Evolutionary conservation across 2,113 vertebrate genomes (phyloP), one percentile per base, ranked within the genome.

Genomic region (Pelobates fuscus): DNA sequence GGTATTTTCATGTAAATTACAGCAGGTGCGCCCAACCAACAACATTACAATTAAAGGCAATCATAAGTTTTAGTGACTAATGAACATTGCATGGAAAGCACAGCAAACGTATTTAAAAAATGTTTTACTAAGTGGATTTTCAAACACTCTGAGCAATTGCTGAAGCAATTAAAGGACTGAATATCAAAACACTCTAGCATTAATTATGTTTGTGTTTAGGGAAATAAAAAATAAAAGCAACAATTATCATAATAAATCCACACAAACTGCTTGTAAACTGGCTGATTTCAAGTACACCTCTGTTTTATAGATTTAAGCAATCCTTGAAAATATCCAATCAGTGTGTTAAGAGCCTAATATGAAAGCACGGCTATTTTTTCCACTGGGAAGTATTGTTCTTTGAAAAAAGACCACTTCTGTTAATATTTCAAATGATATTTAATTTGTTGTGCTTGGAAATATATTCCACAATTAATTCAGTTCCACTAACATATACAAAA

Each of bases 21-120:
- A 90, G 87, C 89, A 92, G 91, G 90, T 92, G 90, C 87, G 87
- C 69, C 83, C 83, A 89, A 90, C 88, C 87, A 86, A 88, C 90
- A 86, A 82, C 88, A 86, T 87, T 85, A 91, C 89, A 93, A 90
- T 92, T 91, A 92, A 91, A 92, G 87, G 87, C 90, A 92, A 91
- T 91, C 90, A 91, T 89, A 92, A 90, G 87, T 92, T 92, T 91
- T 89, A 91, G 85, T 89, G 86, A 83, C 89, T 93, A 93, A 92
- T 92, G 90, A 92, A 91, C 86, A 88, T 84, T 87, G 86, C 84
- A 85, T 88, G 85, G 86, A 91, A 91, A 92, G 90, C 86, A 92
- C 90, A 86, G 88, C 82, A 89, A 88, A 89, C 83, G 76, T 8
- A 77, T 46, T 75, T 64, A 23, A 81, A 81, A 72, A 78, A 61